Base-by-base conservation (phyloP, 2,797 vertebrate species). In the Diceros bicornis region DNA sequence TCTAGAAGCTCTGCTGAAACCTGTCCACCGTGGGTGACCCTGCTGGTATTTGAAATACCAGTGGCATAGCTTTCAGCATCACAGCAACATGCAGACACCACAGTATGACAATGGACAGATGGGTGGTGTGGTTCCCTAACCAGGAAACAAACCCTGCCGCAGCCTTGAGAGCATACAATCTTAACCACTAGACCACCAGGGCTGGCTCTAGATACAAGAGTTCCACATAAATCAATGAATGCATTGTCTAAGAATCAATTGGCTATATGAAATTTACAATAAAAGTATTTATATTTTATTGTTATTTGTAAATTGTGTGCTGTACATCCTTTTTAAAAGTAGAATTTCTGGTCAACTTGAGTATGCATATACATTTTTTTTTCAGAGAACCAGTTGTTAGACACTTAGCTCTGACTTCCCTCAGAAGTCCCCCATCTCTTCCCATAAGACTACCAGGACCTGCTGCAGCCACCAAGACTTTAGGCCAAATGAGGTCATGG, bases 401-500 rank as follows among this genome's bases (percentile, higher is more conserved):
- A 57, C 17, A 50, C 8, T 68, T 6, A 62, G 23, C 34, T 66
- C 69, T n/a, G 18, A 66, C 29, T 55, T 57, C 55, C 27, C 77
- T 94, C 90, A 69, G 44, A 62, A 92, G 47, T 25, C 21, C 66
- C 82, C 50, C 41, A 61, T 69, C 79, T 94, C 34, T 72, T 78
- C 64, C 64, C 20, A 72, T 13, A 47, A 74, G 66, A 92, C 78
- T 25, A 21, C 57, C 68, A 83, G 85, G 23, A 64, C 52, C n/a
- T 66, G 55, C n/a, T 13, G 29, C 18, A 4, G 3, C 29, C 32
- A 64, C 34, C 27, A 87, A 75, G 17, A 8, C 71, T 57, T 64
- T 61, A 84, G 92, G 91, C 88, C 89, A 44, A 82, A 29, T 75
- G 64, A 97, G 97, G 88, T 97, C 96, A 89, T 37, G 8, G 55